Conservation (phyloP, 2,888 invertebrate species). For the Diploptera punctata region DNA sequence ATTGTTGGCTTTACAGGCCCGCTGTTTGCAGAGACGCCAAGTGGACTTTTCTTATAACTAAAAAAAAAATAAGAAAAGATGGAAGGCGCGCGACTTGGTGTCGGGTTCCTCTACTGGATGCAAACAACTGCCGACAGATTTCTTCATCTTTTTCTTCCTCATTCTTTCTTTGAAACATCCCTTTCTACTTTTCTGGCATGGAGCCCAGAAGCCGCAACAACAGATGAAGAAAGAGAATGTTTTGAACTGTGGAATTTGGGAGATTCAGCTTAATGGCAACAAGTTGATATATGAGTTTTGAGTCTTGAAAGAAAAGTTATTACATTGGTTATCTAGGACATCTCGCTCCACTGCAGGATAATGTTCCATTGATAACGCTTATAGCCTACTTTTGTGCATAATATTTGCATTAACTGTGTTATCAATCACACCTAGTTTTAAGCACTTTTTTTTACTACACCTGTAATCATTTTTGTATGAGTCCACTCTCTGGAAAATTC, state of each 20-base stretch:
- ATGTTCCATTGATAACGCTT: neutral
- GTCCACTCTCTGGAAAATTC: no score
- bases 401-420: no score
- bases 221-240: conserved; percentile 21
- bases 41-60: conserved; percentile 25
- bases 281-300: conserved; percentile 24
- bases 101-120: conserved; percentile 21
- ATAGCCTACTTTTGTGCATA: no score
- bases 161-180: no score
- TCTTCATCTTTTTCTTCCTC: conserved; percentile 7
- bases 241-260: conserved; percentile 23
- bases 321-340: neutral
- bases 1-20: conserved; percentile 27
- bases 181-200: conserved; percentile 4
- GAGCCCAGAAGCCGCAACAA: conserved; percentile 10
- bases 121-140: conserved; percentile 28
- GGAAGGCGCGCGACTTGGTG: conserved; percentile 17
- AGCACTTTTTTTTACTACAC: no score
- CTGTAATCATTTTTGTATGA: no score
- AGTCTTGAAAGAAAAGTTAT: neutral
- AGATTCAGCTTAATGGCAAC: conserved; percentile 25
- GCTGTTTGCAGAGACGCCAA: conserved; percentile 33
- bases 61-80: conserved; percentile 13
- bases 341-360: neutral
- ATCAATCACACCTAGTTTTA: no score